Evolutionary conservation across 1,140 invertebrate species (phyloP).

Genomic region (Aphaenogaster rudis): DNA sequence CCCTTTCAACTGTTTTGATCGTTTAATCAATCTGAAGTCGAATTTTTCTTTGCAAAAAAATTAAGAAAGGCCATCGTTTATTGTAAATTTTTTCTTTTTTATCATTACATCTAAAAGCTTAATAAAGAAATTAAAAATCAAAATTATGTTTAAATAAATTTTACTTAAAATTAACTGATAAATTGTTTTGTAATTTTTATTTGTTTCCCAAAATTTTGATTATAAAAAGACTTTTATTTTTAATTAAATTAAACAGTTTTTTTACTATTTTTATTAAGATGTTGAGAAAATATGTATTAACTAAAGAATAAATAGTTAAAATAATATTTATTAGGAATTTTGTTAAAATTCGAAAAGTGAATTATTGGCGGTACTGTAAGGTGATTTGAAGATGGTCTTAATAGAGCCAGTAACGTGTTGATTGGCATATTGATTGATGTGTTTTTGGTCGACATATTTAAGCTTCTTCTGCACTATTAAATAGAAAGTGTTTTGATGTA

Average conservation of each 20-base stretch:
- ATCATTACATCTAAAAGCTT: constrained; percentile 10
- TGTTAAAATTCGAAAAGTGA: constrained; percentile 41
- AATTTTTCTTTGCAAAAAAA: neutral
- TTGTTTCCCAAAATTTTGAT: neutral
- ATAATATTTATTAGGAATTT: neutral
- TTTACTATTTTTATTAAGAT: neutral
- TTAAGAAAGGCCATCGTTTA: neutral
- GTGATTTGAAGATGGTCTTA: constrained; percentile 59
- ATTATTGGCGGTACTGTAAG: constrained; percentile 21
- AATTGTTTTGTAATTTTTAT: neutral
- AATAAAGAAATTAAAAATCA: neutral
- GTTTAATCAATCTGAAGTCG: neutral
- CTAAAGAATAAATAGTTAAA: neutral
- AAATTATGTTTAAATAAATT: constrained; percentile 9
- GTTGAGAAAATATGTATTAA: neutral
- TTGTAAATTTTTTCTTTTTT: neutral
- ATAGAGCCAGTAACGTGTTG: constrained; percentile 50
- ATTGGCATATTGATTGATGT: constrained; percentile 64
- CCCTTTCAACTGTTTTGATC: neutral
- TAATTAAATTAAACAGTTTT: neutral
- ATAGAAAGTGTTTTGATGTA: neutral
- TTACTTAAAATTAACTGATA: neutral
- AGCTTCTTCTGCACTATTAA: constrained; percentile 47
- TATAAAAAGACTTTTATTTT: neutral
- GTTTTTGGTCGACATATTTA: constrained; percentile 15